phyloP scores from a whole-genome alignment of 2,888 invertebrate species.

The Tinea semifulvella region DNA sequence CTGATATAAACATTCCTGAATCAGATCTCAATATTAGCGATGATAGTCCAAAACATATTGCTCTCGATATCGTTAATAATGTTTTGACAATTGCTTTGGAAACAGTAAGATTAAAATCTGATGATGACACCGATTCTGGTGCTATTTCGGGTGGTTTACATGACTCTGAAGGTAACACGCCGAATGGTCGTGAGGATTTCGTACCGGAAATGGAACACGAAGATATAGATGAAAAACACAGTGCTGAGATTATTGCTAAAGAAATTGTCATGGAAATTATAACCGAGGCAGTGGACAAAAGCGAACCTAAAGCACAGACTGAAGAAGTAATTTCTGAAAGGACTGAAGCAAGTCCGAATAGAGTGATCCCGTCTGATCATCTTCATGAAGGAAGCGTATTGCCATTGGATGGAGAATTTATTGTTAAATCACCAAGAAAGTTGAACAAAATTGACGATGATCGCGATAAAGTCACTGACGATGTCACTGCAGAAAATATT shows the following conservation, averaged over 20 bases:
- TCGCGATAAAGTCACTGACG: constrained; percentile 21
- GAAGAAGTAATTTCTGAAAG: background rate
- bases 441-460: constrained; percentile 14
- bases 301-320: constrained; percentile 24
- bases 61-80: constrained; percentile 58
- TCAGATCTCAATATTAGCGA: constrained; percentile 26
- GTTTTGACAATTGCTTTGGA: constrained; percentile 55
- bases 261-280: constrained; percentile 47
- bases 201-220: constrained; percentile 44
- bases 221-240: constrained; percentile 41
- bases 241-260: constrained; percentile 41
- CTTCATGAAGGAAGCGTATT: constrained; percentile 52
- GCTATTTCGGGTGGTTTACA: constrained; percentile 55
- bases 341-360: constrained; percentile 32
- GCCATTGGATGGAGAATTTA: constrained; percentile 53
- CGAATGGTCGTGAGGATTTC: constrained; percentile 53
- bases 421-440: constrained; percentile 40
- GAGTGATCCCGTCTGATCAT: constrained; percentile 42
- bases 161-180: constrained; percentile 52
- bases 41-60: constrained; percentile 51
- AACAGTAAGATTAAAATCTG: constrained; percentile 49
- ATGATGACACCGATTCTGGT: constrained; percentile 57
- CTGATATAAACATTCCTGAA: constrained; percentile 36
- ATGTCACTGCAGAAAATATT: constrained; percentile 38
- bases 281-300: constrained; percentile 31